phyloP scores from a whole-genome alignment of 2,113 vertebrate genomes.

The Hippoglossus stenolepis region DNA sequence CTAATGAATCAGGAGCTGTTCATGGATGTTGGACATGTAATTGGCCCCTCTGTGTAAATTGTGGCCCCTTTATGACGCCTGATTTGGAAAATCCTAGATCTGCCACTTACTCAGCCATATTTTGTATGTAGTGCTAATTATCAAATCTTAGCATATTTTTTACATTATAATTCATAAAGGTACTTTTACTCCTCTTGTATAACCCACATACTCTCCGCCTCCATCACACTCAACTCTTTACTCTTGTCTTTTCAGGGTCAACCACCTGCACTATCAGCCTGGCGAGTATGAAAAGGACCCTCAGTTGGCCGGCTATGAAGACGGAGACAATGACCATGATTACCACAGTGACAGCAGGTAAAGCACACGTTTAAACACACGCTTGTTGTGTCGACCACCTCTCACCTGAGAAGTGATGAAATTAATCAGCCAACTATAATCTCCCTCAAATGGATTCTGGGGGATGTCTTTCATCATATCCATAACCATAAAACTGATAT shows the following conservation, averaged over 20 bases:
- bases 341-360: slow-evolving; percentile 74
- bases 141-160: not conserved
- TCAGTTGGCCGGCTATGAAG: slow-evolving; percentile 62
- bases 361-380: slow-evolving; percentile 2
- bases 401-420: slow-evolving; percentile 12
- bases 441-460: slow-evolving; percentile 6
- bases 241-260: slow-evolving; percentile 59
- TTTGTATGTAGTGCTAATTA: no score
- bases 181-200: no score
- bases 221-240: not conserved
- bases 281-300: slow-evolving; percentile 55
- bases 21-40: no score
- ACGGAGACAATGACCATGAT: slow-evolving; percentile 63
- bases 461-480: slow-evolving; percentile 18
- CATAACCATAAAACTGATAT: slow-evolving; percentile 7
- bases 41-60: no score
- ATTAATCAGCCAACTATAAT: slow-evolving; percentile 17
- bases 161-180: not conserved
- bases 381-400: not conserved
- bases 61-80: no score
- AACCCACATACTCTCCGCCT: not conserved
- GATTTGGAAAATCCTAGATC: no score
- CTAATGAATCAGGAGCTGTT: no score
- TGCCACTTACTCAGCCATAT: no score
- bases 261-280: slow-evolving; percentile 71